Evolutionary conservation across 2,888 invertebrate species (phyloP), one percentile per base, ranked within the genome.

Genomic region (Maniola hyperantus): DNA sequence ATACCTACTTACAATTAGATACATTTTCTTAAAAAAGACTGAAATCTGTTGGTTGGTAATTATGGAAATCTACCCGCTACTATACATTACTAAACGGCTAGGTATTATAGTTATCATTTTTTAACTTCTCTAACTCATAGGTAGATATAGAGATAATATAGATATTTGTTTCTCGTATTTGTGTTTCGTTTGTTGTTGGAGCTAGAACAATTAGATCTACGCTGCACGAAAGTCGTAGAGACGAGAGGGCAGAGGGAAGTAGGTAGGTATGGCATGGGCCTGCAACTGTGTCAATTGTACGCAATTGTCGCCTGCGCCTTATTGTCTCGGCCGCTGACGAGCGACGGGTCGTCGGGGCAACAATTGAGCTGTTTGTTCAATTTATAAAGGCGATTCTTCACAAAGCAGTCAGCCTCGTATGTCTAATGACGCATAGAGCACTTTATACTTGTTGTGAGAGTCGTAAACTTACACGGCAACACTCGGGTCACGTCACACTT

Each of bases 281-380:
- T 66, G 64, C 62, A 69, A 67, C 64, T 71, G 67, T 69, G 71
- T 71, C 71, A 71, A 71, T 69, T 71, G 71, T 61, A 57, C 63
- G 60, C 66, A 69, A 71, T 69, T 69, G 69, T 57, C 67, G 69
- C 64, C 67, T 64, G 70, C 63, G 70, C 66, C 63, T 68, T 57
- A 66, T 72, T 70, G 70, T 67, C 68, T 70, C 66, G 55, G 59
- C 62, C 64, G 61, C 44, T 58, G 64, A 64, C 54, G 59, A 63
- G 65, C 62, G 66, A 44, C 66, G 64, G 58, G 39, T 64, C 69
- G 61, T 62, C 64, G 65, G 67, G 71, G 62, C 70, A 71, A 71
- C 70, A 69, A 71, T 71, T 71, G 69, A 71, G 71, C 64, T 69
- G 67, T 67, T 68, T 70, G 70, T 70, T 70, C 71, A 68, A 72